Base-by-base conservation (phyloP, 2,113 vertebrate genomes). In the Peromyscus polionotus region DNA sequence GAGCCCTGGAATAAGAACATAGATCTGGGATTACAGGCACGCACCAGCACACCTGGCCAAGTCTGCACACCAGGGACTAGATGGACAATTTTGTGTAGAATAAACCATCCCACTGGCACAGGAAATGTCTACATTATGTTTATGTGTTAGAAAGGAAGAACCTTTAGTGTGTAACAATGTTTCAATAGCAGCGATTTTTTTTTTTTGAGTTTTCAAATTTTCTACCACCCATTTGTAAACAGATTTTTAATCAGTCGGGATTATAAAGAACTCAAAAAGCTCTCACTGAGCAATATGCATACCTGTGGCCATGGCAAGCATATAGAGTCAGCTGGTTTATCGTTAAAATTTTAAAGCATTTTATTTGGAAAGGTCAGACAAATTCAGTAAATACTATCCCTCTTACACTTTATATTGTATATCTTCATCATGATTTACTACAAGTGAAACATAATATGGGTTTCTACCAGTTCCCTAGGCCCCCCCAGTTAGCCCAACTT, bases 301-400 rank as follows among this genome's bases (percentile, higher is more conserved):
- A 61, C 8, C 77, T 77, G 39, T 24, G 57, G 4, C 31, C 61
- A 85, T 84, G 84, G 79, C n/a, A 93, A 70, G 54, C 3, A 75
- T 54, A n/a, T 57, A 59, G 54, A 83, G 3, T 36, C 36, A 39
- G 28, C 7, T 83, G 51, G 42, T 80, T 95, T 91, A 57, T 80
- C 31, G 54, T 73, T 89, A 94, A 89, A 24, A 89, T 80, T 92
- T 96, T 54, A 79, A 77, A 95, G 88, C 70, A 93, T 42, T 86
- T 86, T 86, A 87, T 70, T 92, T 93, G 61, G 79, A 95, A 95
- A 68, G 93, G 42, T 92, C 61, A 95, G 51, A 67, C 3, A 81
- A 91, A 95, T 63, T 83, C 63, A 90, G 39, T 80, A 80, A 83
- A 80, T 54, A 51, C 65, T 51, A 14, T 91, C 22, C 88, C 57